Base-by-base conservation (phyloP, 2,888 invertebrate species). In the Hirtodrosophila confusa region DNA sequence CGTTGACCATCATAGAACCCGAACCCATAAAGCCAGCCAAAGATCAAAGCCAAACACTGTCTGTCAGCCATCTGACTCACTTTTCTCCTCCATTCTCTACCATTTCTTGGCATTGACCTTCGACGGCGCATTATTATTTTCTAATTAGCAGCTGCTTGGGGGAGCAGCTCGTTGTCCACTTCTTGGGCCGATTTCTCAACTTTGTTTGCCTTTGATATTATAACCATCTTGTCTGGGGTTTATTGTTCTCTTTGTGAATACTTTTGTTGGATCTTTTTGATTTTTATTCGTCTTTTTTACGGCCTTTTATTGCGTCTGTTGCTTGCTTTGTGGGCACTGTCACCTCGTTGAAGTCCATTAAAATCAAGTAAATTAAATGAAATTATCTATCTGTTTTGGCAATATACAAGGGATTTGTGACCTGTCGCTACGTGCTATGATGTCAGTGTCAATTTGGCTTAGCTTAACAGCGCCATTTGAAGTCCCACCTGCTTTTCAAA, bases 361-460 rank as follows among this genome's bases (percentile, higher is more conserved):
- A 83, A 76, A 69, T 29, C 61, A 62, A 77, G 74, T 83, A 71
- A 74, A 83, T 86, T 86, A 84, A 83, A 74, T 47, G 50, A 84
- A 88, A 88, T 82, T 82, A 82, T 72, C 41, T 50, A 71, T 75
- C 45, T 47, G 65, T 76, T 63, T 68, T 72, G 55, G 66, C 55
- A 63, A 61, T 54, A 58, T 31, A 39, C n/a, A 12, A 43, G 58
- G 37, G 48, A 41, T 53, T 45, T 60, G 50, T 33, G 17, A 17
- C 17, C 17, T 17, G 17, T 17, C 17, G 17, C 17, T 17, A 53
- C 27, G 62, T 61, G 62, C 9, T 33, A 66, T 76, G 76, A 76
- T 75, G 66, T 76, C 75, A 76, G 12, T 31, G 6, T 29, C 10
- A 4, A 24, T 9, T 51, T 35, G 33, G 65, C 51, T 12, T 39